Evolutionary conservation across 2,797 vertebrate genomes (phyloP).

Genomic region (Aphelocoma californica): DNA sequence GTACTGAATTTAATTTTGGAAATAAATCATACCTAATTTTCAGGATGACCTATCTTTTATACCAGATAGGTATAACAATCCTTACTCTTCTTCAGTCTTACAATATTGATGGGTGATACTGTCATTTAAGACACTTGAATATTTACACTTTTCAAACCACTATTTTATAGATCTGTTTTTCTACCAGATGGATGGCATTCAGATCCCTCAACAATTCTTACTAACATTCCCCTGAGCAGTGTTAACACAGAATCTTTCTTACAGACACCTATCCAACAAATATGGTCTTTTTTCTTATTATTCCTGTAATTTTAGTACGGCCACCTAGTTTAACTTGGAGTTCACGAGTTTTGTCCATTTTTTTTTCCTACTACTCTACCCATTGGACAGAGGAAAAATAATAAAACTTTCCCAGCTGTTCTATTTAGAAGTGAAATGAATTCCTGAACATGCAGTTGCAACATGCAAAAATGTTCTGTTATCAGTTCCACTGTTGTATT

Average conservation of each 20-base stretch:
- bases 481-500: not conserved
- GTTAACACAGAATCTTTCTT: not conserved
- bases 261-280: not conserved
- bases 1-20: not conserved
- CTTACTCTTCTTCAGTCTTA: not conserved
- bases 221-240: rapidly evolving
- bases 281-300: not conserved
- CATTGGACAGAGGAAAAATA: not conserved
- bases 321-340: not conserved
- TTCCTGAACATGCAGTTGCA: not conserved
- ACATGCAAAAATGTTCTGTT: rapidly evolving
- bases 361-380: not conserved
- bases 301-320: not conserved
- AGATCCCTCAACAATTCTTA: not conserved
- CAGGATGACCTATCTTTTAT: not conserved
- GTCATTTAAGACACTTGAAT: not conserved
- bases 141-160: not conserved
- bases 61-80: not conserved
- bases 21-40: not conserved
- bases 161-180: not conserved
- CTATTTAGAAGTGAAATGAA: not conserved
- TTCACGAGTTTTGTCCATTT: not conserved
- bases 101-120: not conserved
- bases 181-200: not conserved
- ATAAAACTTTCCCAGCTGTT: not conserved